Conservation (phyloP, 2,888 invertebrate genomes). For the Drosophila kanekoi region DNA sequence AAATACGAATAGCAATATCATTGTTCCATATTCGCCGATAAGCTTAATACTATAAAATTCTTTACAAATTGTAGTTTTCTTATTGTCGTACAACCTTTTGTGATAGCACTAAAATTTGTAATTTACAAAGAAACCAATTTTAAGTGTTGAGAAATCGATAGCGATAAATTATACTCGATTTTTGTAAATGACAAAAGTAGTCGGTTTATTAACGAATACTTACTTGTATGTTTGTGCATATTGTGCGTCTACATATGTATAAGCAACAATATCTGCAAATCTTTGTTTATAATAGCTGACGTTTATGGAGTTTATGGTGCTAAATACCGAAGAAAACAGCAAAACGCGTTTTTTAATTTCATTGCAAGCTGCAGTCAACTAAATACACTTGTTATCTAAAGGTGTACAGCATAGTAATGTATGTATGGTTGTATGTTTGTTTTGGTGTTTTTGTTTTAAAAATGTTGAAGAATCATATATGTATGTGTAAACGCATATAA, state of each 20-base stretch:
- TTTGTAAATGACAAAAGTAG: slow-evolving; percentile 42
- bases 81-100: background rate
- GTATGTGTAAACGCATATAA: slow-evolving; percentile 5
- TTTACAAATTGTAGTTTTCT: background rate
- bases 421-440: slow-evolving; percentile 60
- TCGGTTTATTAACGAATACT: slow-evolving; percentile 41
- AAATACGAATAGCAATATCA: too few relatives aligned
- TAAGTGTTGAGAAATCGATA: slow-evolving; percentile 20
- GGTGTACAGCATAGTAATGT: slow-evolving; percentile 53
- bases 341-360: slow-evolving; percentile 36
- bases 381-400: slow-evolving; percentile 32
- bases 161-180: slow-evolving; percentile 45
- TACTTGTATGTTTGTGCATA: slow-evolving; percentile 33
- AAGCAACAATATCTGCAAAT: slow-evolving; percentile 70
- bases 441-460: slow-evolving; percentile 66
- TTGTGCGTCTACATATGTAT: slow-evolving; percentile 57
- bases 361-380: slow-evolving; percentile 25
- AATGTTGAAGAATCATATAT: slow-evolving; percentile 36
- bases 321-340: slow-evolving; percentile 45
- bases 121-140: background rate
- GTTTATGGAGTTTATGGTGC: slow-evolving; percentile 71
- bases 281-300: slow-evolving; percentile 73
- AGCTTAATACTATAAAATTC: background rate
- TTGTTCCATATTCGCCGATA: too few relatives aligned
- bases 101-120: background rate